A percentile compares a stretch with the other conserved stretches of the same genome.
phyloP scores from a whole-genome alignment of 2,797 vertebrate species.

The Valencia hispanica region DNA sequence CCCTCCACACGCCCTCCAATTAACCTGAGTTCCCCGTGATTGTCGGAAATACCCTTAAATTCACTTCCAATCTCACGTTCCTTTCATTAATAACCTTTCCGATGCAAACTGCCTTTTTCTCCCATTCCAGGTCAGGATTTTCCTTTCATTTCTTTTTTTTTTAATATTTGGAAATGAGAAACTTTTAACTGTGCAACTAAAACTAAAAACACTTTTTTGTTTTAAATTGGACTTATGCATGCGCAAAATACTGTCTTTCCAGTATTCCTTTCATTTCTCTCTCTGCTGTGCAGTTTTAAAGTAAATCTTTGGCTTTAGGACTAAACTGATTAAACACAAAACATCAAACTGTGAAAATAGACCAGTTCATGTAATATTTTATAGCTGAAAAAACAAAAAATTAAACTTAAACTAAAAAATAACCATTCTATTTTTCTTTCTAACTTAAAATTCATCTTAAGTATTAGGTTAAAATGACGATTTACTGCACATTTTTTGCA shows the following conservation, averaged over 20 bases:
- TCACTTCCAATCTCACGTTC: conserved; percentile 7
- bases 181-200: not conserved
- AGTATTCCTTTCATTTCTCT: not conserved
- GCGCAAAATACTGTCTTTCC: not conserved
- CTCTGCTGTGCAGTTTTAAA: not conserved
- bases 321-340: not conserved
- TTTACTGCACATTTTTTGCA: not conserved
- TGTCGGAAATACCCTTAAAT: not conserved
- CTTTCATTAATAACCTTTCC: not conserved
- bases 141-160: not conserved
- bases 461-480: not conserved
- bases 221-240: too few species aligned
- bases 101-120: not conserved
- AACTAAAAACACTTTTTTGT: not conserved
- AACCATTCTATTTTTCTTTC: not conserved
- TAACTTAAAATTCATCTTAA: not conserved
- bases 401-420: not conserved
- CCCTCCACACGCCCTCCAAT: conserved; percentile 3
- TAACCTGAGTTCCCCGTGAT: not conserved
- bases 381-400: not conserved
- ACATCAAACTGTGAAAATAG: not conserved
- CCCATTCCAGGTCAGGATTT: not conserved
- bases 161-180: not conserved
- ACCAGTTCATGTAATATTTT: not conserved
- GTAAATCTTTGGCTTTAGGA: not conserved